phyloP scores from a whole-genome alignment of 2,797 vertebrate genomes.

The Pipistrellus pygmaeus region DNA sequence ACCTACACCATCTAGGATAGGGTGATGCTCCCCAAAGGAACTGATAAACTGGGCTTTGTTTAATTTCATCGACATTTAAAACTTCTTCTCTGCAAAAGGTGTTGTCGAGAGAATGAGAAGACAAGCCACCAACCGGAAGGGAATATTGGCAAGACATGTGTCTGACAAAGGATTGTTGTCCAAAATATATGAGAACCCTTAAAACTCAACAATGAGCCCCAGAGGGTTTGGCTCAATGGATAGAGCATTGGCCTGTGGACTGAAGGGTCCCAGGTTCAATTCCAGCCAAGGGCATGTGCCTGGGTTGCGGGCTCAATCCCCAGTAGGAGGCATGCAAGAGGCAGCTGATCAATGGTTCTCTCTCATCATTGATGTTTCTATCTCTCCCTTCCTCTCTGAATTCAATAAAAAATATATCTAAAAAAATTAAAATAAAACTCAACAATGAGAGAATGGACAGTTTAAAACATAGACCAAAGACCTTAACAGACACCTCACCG shows the following conservation, averaged over 20 bases:
- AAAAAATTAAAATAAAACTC: not conserved
- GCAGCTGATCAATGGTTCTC: too few species aligned
- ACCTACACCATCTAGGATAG: fast-evolving
- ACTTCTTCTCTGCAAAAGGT: not conserved
- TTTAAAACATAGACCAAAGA: not conserved
- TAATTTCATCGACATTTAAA: not conserved
- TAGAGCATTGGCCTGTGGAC: too few species aligned
- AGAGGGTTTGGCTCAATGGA: too few species aligned
- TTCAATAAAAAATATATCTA: too few species aligned
- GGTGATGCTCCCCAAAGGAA: not conserved
- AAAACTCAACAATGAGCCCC: not conserved
- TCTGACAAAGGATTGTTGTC: fast-evolving
- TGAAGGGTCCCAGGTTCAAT: too few species aligned
- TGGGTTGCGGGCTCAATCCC: too few species aligned
- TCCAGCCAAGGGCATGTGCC: too few species aligned
- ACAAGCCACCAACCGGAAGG: not conserved
- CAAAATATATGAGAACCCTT: not conserved
- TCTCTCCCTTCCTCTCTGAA: too few species aligned
- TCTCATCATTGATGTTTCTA: too few species aligned
- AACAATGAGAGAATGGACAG: not conserved
- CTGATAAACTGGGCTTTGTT: not conserved
- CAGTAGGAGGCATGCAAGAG: too few species aligned
- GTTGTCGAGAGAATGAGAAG: not conserved
- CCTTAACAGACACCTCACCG: not conserved
- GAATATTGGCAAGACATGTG: not conserved